Percentiles rank a stretch among this genome's conserved stretches.
Conservation (phyloP, 1,140 invertebrate genomes). For the Diachasmimorpha longicaudata region DNA sequence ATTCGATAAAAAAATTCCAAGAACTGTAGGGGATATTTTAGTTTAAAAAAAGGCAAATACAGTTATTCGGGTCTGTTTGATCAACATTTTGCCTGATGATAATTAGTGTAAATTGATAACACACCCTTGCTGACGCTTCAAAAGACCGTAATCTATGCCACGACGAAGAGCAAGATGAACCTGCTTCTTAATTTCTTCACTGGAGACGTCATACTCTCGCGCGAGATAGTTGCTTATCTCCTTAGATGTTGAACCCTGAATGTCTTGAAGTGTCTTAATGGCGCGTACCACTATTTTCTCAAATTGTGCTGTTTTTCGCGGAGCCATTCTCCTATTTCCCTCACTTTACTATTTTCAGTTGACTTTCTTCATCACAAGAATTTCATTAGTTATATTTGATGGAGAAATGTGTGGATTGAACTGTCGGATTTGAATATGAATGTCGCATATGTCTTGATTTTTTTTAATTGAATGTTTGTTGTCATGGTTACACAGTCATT, state of each 20-base stretch:
- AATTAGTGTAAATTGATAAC: neutral
- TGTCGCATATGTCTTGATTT: neutral
- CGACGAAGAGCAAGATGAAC: slow-evolving; percentile 48
- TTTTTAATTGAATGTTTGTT: neutral
- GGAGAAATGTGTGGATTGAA: neutral
- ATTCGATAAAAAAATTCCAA: neutral
- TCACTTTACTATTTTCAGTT: neutral
- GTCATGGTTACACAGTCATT: neutral
- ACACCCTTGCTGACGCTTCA: slow-evolving; percentile 43
- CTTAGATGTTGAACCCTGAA: slow-evolving; percentile 49
- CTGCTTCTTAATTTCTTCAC: slow-evolving; percentile 37
- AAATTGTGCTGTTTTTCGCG: slow-evolving; percentile 41
- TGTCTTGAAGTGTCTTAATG: slow-evolving; percentile 48
- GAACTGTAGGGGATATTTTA: neutral
- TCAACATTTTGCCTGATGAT: neutral
- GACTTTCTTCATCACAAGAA: neutral
- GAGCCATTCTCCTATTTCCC: slow-evolving; percentile 16
- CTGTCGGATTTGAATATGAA: neutral
- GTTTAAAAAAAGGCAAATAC: neutral
- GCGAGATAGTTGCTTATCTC: slow-evolving; percentile 56
- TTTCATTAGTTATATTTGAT: neutral
- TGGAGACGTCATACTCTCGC: slow-evolving; percentile 46
- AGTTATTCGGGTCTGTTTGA: neutral
- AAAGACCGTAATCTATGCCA: slow-evolving; percentile 50
- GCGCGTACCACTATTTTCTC: slow-evolving; percentile 51